These are phyloP conservation scores for Ia io DNA, from an alignment of 2,113 vertebrate species.

Conservation along the genomic window DNA sequence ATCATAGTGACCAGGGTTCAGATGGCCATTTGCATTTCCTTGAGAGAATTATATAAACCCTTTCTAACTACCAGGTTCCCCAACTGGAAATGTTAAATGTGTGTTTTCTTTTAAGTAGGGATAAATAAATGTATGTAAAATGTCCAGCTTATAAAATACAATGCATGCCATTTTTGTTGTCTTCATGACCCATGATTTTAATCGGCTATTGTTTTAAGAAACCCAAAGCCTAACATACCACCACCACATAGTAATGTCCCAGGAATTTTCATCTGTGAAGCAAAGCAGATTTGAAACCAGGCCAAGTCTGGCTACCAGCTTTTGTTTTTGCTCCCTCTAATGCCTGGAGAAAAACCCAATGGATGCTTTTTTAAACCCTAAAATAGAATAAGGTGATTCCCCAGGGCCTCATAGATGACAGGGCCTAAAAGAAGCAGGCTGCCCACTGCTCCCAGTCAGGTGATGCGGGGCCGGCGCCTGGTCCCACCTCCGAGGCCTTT, in stretches of 20 bases:
- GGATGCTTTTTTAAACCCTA: slow-evolving; percentile 27
- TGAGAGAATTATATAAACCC: not conserved
- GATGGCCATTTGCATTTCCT: not conserved
- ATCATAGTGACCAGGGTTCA: not conserved
- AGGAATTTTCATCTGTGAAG: slow-evolving; percentile 37
- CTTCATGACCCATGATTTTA: not conserved
- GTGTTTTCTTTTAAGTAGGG: not conserved
- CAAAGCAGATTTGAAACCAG: slow-evolving; percentile 38
- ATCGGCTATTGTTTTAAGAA: slow-evolving; percentile 45
- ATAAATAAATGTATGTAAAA: not conserved
- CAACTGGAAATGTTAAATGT: not conserved
- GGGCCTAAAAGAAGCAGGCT: not conserved
- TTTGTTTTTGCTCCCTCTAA: slow-evolving; percentile 49
- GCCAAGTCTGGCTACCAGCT: not conserved
- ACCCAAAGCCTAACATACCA: not conserved
- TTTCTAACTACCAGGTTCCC: not conserved
- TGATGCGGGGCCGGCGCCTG: not conserved
- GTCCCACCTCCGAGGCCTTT: not conserved
- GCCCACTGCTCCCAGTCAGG: not conserved
- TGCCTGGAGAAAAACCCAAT: slow-evolving; percentile 37
- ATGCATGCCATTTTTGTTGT: not conserved
- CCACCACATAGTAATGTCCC: not conserved
- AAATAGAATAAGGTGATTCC: slow-evolving; percentile 58
- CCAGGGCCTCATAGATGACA: not conserved
- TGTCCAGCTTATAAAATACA: not conserved